Percentiles rank a stretch among this genome's conserved stretches.
These are phyloP conservation scores for Ailurus styani DNA, from an alignment of 2,113 vertebrate genomes.

Conservation along the genomic window DNA sequence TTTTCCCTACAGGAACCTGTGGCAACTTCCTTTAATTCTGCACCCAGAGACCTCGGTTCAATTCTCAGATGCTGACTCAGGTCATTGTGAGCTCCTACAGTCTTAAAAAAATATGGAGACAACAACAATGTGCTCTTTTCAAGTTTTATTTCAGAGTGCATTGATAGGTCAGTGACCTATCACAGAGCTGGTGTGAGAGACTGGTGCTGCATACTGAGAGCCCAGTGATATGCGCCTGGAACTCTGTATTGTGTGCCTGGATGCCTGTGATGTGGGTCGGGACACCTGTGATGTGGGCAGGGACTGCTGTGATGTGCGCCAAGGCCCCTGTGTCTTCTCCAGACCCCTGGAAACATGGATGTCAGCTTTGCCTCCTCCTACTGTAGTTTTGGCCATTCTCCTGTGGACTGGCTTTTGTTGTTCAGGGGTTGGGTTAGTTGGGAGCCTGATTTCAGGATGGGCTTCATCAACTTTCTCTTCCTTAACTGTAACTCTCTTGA, in stretches of 20 bases:
- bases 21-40: not conserved
- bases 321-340: rapidly evolving
- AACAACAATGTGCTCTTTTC: not conserved
- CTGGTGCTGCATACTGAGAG: too few relatives aligned
- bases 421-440: too few relatives aligned
- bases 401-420: not conserved
- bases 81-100: too few relatives aligned
- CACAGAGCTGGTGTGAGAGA: not conserved
- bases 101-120: not conserved
- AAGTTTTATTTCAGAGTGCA: not conserved
- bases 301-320: too few relatives aligned
- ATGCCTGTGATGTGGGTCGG: too few relatives aligned
- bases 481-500: rapidly evolving
- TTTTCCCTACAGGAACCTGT: not conserved
- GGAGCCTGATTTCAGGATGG: not conserved
- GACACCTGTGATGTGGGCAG: too few relatives aligned
- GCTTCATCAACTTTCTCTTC: rapidly evolving
- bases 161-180: rapidly evolving
- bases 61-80: not conserved
- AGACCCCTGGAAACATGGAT: not conserved
- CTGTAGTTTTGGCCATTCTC: not conserved
- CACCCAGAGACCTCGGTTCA: rapidly evolving
- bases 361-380: too few relatives aligned
- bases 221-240: too few relatives aligned
- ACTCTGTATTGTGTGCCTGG: too few relatives aligned